Evolutionary conservation across 2,113 vertebrate species (phyloP).

Genomic region (Chrysemys picta): DNA sequence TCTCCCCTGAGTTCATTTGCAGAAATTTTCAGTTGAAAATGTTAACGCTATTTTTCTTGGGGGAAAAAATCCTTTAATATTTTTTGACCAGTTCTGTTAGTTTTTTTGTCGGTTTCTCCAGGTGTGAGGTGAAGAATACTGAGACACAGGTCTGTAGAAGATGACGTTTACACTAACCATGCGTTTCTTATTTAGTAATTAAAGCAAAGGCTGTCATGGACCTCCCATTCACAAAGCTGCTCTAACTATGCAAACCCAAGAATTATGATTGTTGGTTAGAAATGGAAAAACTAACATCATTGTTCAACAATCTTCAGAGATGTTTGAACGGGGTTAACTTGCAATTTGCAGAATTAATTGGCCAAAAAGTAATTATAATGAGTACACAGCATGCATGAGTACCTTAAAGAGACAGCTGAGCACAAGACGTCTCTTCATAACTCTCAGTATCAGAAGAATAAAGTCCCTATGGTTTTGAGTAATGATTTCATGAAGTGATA

Average conservation of each 20-base stretch:
- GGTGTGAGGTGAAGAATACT: too few relatives aligned
- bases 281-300: too few relatives aligned
- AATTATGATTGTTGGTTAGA: not conserved
- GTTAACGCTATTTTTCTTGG: too few relatives aligned
- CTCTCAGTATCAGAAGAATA: not conserved
- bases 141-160: too few relatives aligned
- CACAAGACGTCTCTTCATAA: not conserved
- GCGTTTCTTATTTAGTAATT: too few relatives aligned
- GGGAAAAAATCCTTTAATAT: too few relatives aligned
- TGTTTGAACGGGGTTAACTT: not conserved
- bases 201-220: too few relatives aligned
- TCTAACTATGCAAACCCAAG: not conserved
- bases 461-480: not conserved
- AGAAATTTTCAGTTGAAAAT: too few relatives aligned
- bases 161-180: too few relatives aligned
- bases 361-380: not conserved
- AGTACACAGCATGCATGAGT: not conserved
- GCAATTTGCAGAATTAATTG: not conserved
- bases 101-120: too few relatives aligned
- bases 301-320: not conserved
- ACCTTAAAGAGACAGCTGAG: not conserved
- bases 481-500: not conserved
- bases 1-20: too few relatives aligned
- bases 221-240: not conserved
- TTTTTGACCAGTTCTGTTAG: too few relatives aligned